Percentiles rank a stretch among this genome's conserved stretches.
Evolutionary conservation across 2,888 invertebrate species (phyloP).

Genomic region (Acanthosepion pharaonis): DNA sequence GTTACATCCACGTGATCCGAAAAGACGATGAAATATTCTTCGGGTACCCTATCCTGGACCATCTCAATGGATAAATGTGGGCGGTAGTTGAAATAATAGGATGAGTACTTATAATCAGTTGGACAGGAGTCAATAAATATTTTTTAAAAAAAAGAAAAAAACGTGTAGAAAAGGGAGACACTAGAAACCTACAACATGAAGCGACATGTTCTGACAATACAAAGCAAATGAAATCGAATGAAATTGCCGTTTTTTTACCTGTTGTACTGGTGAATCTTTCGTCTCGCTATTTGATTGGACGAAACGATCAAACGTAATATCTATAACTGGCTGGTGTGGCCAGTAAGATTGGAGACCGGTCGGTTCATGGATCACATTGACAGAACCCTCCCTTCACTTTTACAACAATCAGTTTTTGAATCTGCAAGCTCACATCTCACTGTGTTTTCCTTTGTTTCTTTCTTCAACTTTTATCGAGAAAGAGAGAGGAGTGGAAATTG

Average conservation of each 20-base stretch:
- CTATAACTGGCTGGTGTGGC: not conserved
- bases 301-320: not conserved
- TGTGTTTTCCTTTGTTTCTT: not conserved
- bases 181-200: not conserved
- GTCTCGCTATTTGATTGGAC: not conserved
- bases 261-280: not conserved
- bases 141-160: not conserved
- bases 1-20: not conserved
- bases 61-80: not conserved
- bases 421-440: not conserved
- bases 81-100: not conserved
- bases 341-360: not conserved
- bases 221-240: not conserved
- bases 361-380: not conserved
- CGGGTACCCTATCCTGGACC: not conserved
- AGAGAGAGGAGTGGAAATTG: not conserved
- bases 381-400: not conserved
- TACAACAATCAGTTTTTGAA: not conserved
- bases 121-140: not conserved
- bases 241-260: not conserved
- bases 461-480: not conserved
- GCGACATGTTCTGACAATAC: not conserved
- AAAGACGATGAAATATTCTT: not conserved
- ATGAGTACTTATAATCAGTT: not conserved
- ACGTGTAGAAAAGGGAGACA: not conserved